Base-by-base conservation (phyloP, 2,888 invertebrate species). In the Phania funesta region DNA sequence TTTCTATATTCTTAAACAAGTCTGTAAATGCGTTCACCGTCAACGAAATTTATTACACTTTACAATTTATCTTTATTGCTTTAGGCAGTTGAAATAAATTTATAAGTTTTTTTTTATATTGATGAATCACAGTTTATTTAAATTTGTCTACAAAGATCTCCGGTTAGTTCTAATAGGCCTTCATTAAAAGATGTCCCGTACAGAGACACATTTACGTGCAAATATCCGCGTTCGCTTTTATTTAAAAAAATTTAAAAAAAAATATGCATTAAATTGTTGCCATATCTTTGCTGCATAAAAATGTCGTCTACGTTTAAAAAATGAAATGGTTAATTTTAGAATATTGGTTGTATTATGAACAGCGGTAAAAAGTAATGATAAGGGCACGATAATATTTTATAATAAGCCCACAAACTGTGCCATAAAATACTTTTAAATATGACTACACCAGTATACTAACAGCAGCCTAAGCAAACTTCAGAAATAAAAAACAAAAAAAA, bases 351-450 rank as follows among this genome's bases (percentile, higher is more conserved):
- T 44, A 65, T 71, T 71, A 70, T 64, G 50, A 73, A 44, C 58
- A 60, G 18, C 52, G 67, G 50, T 71, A 76, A 50, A 71, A 22
- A 56, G 24, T 60, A 76, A 76, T 65, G 70, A 76, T 71, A 80
- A 80, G 65, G 44, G 58, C 65, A 70, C 46, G 77, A 78, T 71
- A 52, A 60, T 71, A 71, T 65, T 76, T 76, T 71, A 58, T 71
- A 76, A 65, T 58, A 80, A 80, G 78, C 56, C 71, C 44, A 50
- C 52, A 41, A 78, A 78, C 41, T 13, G 22, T 56, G 41, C 44
- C 58, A 13, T 78, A 50, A 71, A 58, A 29, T 58, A 65, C 11
- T 5, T 18, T 58, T 65, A 26, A 26, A n/a, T 35, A 48, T 7
- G 8, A 8, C 35, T 46, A 1, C 16, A 26, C 18, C 20, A 18